Evolutionary conservation across 2,113 vertebrate species (phyloP), one percentile per base, ranked within the genome.

Genomic region (Azemiops feae): DNA sequence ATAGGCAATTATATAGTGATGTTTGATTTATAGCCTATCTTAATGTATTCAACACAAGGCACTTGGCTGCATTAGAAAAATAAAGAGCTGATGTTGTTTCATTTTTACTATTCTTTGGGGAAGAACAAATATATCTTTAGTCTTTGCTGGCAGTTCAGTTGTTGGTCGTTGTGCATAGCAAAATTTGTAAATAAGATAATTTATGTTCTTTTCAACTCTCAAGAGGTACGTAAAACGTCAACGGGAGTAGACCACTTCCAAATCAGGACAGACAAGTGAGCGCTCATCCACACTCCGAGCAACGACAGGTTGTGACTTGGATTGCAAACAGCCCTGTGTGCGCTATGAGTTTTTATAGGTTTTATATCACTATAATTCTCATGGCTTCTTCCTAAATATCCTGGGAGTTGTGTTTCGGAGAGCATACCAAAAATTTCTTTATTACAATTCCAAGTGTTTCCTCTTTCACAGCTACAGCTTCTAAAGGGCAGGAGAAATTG

Each of bases 131-230:
- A 55, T 89, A 18, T n/a, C 30, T 55, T 88, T 86, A 94, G 43
- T 88, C 55, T 50, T 90, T 81, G 92, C 86, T 60, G 69, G 81
- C 81, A 92, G 69, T 43, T 91, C 93, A 87, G 85, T 54, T 94
- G 25, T 92, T 27, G 89, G 58, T 92, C 43, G 55, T 93, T 92
- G 16, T 11, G 90, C 50, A 16, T 91, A 92, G 92, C 93, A 92
- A 90, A 34, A 85, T 90, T 94, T 91, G 94, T 94, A 95, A 95
- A 95, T 95, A 94, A 93, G 5, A 89, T 93, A 91, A 92, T 95
- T 95, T 87, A 93, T 81, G 90, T 9, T 85, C 64, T 90, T 85
- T 88, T 91, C 94, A 93, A 93, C 14, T 93, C 92, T 94, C 93
- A n/a, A 93, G 91, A 81, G 88, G 94, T 53, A 92, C 92, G 94